phyloP scores from a whole-genome alignment of 2,113 vertebrate species.

The Microtus pennsylvanicus region DNA sequence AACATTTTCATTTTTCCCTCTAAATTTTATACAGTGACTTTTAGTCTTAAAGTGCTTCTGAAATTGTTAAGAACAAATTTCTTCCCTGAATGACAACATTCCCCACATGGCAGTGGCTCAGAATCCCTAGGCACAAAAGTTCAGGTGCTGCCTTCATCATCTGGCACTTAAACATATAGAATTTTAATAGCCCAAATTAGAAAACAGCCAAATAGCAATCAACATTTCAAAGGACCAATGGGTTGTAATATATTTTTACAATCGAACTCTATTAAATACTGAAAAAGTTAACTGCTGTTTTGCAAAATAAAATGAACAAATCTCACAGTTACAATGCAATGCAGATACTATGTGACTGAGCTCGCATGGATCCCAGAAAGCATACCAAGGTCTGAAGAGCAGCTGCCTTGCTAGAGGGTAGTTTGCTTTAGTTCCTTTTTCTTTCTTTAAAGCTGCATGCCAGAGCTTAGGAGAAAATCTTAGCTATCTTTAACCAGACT shows the following conservation, averaged over 20 bases:
- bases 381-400: background rate
- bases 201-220: background rate
- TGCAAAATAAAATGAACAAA: background rate
- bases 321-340: background rate
- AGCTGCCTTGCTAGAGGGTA: background rate
- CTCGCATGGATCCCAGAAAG: no score
- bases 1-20: background rate
- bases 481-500: background rate
- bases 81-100: background rate
- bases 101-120: background rate
- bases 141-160: background rate
- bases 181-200: background rate
- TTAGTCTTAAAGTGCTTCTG: slow-evolving; percentile 2
- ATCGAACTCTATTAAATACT: background rate
- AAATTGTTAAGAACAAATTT: background rate
- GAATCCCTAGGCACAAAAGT: background rate
- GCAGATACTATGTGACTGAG: background rate
- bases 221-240: background rate
- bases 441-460: slow-evolving; percentile 10
- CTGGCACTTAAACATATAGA: background rate
- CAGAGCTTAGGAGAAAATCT: background rate
- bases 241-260: background rate
- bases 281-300: background rate
- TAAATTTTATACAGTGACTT: background rate
- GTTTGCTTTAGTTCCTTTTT: background rate